Percentiles rank a stretch among this genome's conserved stretches.
Evolutionary conservation across 92 coral and sea anemone genomes (phyloP).

Genomic region (Epizoanthus scotinus): DNA sequence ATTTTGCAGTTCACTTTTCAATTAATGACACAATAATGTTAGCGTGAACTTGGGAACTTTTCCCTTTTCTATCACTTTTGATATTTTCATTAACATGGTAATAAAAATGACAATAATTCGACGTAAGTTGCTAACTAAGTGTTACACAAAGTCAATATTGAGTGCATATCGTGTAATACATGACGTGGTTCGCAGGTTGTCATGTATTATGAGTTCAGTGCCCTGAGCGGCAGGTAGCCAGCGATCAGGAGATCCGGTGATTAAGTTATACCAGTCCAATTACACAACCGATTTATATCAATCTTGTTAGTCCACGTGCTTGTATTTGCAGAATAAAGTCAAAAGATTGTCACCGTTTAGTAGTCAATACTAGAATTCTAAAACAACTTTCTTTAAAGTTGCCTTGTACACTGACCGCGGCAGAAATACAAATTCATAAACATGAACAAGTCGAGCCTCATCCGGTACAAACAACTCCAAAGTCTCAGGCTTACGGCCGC

Average conservation of each 20-base stretch:
- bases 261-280: not conserved
- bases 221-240: not conserved
- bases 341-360: not conserved
- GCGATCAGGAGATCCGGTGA: not conserved
- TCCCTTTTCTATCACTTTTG: not conserved
- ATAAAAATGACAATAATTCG: not conserved
- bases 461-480: not conserved
- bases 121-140: not conserved
- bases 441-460: not conserved
- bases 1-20: not conserved
- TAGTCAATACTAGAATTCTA: not conserved
- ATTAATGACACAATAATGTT: not conserved
- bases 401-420: not conserved
- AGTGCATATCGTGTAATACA: not conserved
- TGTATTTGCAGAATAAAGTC: not conserved
- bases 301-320: constrained; percentile 2
- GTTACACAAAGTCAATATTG: not conserved
- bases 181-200: constrained; percentile 9
- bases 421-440: not conserved
- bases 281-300: not conserved
- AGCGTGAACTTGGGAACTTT: not conserved
- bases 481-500: not conserved
- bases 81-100: too few species aligned
- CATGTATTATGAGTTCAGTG: not conserved
- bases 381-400: not conserved